Evolutionary conservation across 1,140 invertebrate genomes (phyloP).

Genomic region (Drosophila hydei): DNA sequence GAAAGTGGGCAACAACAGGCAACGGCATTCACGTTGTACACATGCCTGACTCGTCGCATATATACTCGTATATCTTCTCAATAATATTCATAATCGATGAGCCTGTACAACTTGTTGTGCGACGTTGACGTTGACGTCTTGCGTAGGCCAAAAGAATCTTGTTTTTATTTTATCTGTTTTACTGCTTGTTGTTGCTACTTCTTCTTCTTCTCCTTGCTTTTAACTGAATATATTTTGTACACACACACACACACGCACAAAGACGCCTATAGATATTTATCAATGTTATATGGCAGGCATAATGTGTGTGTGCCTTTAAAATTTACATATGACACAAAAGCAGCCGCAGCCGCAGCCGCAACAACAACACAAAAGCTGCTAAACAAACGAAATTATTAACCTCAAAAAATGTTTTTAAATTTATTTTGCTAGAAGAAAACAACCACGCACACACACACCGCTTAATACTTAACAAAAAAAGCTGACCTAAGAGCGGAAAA

Average conservation of each 20-base stretch:
- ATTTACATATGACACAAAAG: slow-evolving; percentile 71
- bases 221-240: slow-evolving; percentile 14
- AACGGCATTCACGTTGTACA: slow-evolving; percentile 61
- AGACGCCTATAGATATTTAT: slow-evolving; percentile 24
- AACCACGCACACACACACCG: slow-evolving; percentile 13
- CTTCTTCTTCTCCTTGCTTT: slow-evolving; percentile 12
- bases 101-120: slow-evolving; percentile 72
- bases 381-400: slow-evolving; percentile 64
- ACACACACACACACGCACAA: no score
- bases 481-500: background rate
- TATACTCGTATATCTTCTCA: slow-evolving; percentile 54
- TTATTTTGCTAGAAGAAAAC: slow-evolving; percentile 22
- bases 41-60: slow-evolving; percentile 30
- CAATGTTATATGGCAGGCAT: slow-evolving; percentile 33
- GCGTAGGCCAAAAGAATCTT: slow-evolving; percentile 68
- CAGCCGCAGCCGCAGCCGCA: slow-evolving; percentile 15
- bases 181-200: no score
- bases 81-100: slow-evolving; percentile 75
- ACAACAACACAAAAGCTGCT: slow-evolving; percentile 42
- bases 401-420: slow-evolving; percentile 42
- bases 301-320: slow-evolving; percentile 49
- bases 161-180: slow-evolving; percentile 25
- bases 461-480: background rate
- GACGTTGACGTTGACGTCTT: slow-evolving; percentile 5
- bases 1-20: slow-evolving; percentile 24